These are phyloP conservation scores for Hucho hucho DNA, from an alignment of 2,113 vertebrate genomes.

Conservation along the genomic window DNA sequence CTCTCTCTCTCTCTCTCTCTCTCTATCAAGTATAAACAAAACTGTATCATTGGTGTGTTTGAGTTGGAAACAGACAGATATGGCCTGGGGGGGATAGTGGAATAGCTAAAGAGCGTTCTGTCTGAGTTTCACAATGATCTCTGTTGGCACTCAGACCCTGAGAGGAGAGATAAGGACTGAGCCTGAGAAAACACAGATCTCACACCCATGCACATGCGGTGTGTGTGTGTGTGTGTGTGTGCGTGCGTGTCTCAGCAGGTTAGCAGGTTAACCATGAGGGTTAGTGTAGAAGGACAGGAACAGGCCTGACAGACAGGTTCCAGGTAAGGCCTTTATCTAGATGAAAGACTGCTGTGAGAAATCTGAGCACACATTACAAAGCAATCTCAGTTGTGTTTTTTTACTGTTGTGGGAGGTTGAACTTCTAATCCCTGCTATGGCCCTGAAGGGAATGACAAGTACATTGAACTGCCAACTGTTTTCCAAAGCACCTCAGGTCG, in stretches of 20 bases:
- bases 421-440: too few relatives aligned
- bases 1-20: background rate
- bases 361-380: too few relatives aligned
- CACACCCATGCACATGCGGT: background rate
- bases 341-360: too few relatives aligned
- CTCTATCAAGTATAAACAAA: background rate
- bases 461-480: too few relatives aligned
- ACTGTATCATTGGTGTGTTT: background rate
- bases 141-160: conserved; percentile 56
- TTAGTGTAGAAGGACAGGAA: too few relatives aligned
- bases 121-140: conserved; percentile 62
- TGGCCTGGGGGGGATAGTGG: conserved; percentile 56
- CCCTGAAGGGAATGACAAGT: too few relatives aligned
- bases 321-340: too few relatives aligned
- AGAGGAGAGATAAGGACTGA: conserved; percentile 66
- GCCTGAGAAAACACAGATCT: conserved; percentile 71
- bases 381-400: too few relatives aligned
- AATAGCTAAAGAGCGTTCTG: conserved; percentile 56
- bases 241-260: background rate
- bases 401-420: too few relatives aligned
- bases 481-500: too few relatives aligned
- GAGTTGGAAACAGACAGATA: background rate
- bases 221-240: background rate
- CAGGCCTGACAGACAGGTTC: too few relatives aligned
- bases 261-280: too few relatives aligned